phyloP scores from a whole-genome alignment of 2,888 invertebrate genomes.

The Lomographa bimaculata region DNA sequence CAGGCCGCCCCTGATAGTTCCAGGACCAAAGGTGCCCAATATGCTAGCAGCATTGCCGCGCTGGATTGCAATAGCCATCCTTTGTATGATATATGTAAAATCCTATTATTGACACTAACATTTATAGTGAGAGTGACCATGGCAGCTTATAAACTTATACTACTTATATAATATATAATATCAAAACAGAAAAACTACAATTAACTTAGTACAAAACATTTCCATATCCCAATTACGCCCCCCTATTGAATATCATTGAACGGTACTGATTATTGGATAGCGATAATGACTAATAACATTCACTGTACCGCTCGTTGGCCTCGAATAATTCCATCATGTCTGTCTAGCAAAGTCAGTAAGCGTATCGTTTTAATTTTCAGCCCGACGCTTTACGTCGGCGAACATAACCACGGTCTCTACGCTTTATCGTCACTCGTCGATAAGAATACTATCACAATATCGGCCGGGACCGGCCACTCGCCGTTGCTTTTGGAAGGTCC shows the following conservation, averaged over 20 bases:
- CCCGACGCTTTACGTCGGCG: conserved; percentile 96
- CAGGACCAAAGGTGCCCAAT: too few species aligned
- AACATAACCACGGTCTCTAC: conserved; percentile 92
- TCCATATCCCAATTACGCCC: too few species aligned
- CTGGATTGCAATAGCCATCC: too few species aligned
- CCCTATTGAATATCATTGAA: conserved; percentile 17
- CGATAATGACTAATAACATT: conserved; percentile 9
- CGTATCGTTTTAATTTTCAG: conserved; percentile 74
- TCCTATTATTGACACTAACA: too few species aligned
- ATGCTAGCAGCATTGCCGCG: too few species aligned
- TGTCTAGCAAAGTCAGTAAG: conserved; percentile 5
- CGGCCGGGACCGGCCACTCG: conserved; percentile 87
- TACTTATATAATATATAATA: too few species aligned
- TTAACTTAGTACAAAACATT: too few species aligned
- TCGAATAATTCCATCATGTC: conserved; percentile 4
- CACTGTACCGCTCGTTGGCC: conserved; percentile 4
- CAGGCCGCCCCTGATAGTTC: too few species aligned
- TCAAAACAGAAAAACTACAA: too few species aligned
- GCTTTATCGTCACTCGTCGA: conserved; percentile 97
- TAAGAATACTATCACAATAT: conserved; percentile 93
- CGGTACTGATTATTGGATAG: conserved; percentile 17
- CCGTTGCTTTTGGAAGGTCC: conserved; percentile 91
- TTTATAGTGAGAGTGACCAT: too few species aligned
- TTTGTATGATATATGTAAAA: too few species aligned
- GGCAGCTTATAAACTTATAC: too few species aligned